Evolutionary conservation across 2,888 invertebrate genomes (phyloP), one percentile per base, ranked within the genome.

Genomic region (Zygaena filipendulae): DNA sequence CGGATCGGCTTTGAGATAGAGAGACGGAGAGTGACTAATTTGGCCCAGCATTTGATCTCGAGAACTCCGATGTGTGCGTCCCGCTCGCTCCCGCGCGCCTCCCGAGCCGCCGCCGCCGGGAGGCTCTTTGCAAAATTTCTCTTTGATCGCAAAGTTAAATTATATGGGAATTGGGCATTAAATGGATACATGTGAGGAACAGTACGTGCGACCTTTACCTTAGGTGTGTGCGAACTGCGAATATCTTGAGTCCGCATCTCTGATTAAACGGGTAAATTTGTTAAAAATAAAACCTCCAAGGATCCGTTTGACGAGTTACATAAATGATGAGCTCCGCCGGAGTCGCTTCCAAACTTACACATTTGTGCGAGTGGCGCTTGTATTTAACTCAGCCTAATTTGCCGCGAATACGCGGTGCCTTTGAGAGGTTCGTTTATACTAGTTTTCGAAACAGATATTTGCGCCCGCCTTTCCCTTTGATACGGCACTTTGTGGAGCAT

Each of bases 1-100:
- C 79, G 75, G 77, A 79, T 79, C 79, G 79, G 79, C 79, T 79
- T 79, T 79, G 79, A 79, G 79, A 79, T 79, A 79, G 77, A 79
- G 79, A 79, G 74, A 74, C 77, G 74, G 77, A 75, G 79, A 79
- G 79, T 77, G 77, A 79, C 79, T 77, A 79, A 79, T 79, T 79
- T 77, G 75, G 77, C 79, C 79, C 74, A 77, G 74, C 79, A 79
- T 79, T 79, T 77, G 79, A 79, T 77, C 77, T 77, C 74, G 63
- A 64, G 59, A 67, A 68, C 71, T 70, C 62, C 56, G 59, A 62
- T 64, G 53, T 24, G 54, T 55, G 59, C 60, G 64, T 72, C 79
- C 58, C 68, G 46, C 74, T 72, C 74, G 60, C 74, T 57, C 74
- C 57, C 64, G 54, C 57, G n/a, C 61, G 42, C 61, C 60, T 48